Evolutionary conservation across 2,113 vertebrate genomes (phyloP).

Genomic region (Gobiocypris rarus): DNA sequence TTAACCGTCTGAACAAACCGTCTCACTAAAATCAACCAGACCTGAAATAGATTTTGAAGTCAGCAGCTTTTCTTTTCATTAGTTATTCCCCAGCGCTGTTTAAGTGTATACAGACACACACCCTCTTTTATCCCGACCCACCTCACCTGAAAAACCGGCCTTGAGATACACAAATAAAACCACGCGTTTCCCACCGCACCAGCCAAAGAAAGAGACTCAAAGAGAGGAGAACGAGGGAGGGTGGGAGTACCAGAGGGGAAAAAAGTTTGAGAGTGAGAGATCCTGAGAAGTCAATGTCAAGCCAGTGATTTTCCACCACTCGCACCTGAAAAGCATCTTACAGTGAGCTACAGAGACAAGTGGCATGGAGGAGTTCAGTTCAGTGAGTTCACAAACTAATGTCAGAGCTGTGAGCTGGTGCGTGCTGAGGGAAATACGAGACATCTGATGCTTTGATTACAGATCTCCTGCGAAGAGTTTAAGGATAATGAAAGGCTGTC

Average conservation of each 20-base stretch:
- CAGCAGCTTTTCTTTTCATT: background rate
- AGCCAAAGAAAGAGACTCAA: constrained; percentile 37
- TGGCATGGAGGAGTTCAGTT: constrained; percentile 29
- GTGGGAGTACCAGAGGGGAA: background rate
- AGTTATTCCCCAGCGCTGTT: background rate
- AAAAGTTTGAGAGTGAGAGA: constrained; percentile 29
- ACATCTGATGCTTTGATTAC: constrained; percentile 43
- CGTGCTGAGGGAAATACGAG: background rate
- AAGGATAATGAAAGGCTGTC: constrained; percentile 37
- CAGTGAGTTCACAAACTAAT: constrained; percentile 43
- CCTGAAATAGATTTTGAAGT: background rate
- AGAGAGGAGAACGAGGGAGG: constrained; percentile 1
- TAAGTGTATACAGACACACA: background rate
- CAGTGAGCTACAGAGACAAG: constrained; percentile 44
- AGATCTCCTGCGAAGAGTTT: constrained; percentile 25
- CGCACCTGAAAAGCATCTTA: constrained; percentile 47
- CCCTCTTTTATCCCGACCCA: background rate
- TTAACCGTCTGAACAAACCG: background rate
- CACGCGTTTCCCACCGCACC: constrained; percentile 11
- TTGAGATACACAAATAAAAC: constrained; percentile 43
- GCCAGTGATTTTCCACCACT: constrained; percentile 56
- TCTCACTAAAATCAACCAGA: background rate
- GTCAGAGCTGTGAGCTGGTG: background rate
- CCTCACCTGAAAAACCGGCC: constrained; percentile 43
- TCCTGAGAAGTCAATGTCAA: constrained; percentile 34